A percentile compares a stretch with the other conserved stretches of the same genome.
phyloP scores from a whole-genome alignment of 64 coral and sea anemone genomes.

The Astreopora myriophthalma region DNA sequence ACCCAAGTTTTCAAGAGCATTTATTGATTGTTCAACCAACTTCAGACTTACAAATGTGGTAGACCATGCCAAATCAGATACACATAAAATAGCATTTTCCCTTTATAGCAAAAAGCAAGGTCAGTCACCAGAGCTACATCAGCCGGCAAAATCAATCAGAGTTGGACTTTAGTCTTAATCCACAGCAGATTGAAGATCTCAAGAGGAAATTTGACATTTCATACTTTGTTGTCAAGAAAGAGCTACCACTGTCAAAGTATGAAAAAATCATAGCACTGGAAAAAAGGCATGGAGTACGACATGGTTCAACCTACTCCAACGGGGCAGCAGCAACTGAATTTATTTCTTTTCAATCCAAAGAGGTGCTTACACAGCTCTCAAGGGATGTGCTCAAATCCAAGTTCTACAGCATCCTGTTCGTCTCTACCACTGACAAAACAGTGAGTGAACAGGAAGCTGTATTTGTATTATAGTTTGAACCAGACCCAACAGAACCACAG shows the following conservation, averaged over 20 bases:
- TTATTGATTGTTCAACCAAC: constrained; percentile 5
- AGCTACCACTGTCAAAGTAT: constrained; percentile 84
- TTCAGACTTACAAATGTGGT: constrained; percentile 22
- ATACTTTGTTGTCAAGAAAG: constrained; percentile 81
- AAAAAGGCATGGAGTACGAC: constrained; percentile 69
- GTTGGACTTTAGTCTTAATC: constrained; percentile 48
- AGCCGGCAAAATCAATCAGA: constrained; percentile 6
- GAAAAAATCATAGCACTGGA: constrained; percentile 58
- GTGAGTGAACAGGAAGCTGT: constrained; percentile 58
- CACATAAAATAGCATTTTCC: constrained; percentile 62
- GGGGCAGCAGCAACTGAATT: no score
- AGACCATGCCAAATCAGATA: constrained; percentile 52
- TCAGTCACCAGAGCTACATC: neutral
- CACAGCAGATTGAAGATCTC: constrained; percentile 41
- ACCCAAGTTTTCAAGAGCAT: constrained; percentile 19
- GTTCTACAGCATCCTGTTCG: constrained; percentile 58
- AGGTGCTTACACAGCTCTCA: constrained; percentile 49
- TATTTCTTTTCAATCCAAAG: constrained; percentile 55
- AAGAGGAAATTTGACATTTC: constrained; percentile 82
- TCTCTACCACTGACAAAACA: constrained; percentile 51
- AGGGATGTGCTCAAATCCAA: constrained; percentile 55
- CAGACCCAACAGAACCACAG: neutral
- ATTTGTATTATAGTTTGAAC: constrained; percentile 63
- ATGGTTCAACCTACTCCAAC: constrained; percentile 19
- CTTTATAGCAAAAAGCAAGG: constrained; percentile 61